phyloP scores from a whole-genome alignment of 2,888 invertebrate species.

The Aspidiotus destructor region DNA sequence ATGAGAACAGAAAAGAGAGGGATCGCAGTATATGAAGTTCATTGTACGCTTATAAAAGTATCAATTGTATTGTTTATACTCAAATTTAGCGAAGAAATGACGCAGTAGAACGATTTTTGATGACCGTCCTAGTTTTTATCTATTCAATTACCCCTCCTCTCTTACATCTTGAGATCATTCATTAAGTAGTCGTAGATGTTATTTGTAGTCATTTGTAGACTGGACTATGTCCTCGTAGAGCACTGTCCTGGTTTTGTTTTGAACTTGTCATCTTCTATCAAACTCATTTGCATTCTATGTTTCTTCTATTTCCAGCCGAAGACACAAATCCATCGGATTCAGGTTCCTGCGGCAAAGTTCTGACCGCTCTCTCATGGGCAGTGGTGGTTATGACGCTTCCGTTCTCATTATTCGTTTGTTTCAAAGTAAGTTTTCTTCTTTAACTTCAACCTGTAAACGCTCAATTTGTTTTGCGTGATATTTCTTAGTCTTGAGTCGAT shows the following conservation, averaged over 20 bases:
- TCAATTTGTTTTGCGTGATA: too few relatives aligned
- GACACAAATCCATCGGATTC: slow-evolving; percentile 51
- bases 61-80: not conserved
- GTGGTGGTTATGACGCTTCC: slow-evolving; percentile 71
- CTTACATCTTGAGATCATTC: too few relatives aligned
- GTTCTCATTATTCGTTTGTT: slow-evolving; percentile 72
- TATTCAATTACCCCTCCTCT: too few relatives aligned
- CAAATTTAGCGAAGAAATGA: too few relatives aligned
- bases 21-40: not conserved
- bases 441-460: too few relatives aligned
- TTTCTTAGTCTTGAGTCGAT: too few relatives aligned
- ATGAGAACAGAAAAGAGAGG: not conserved
- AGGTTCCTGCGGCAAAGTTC: slow-evolving; percentile 71
- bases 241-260: not conserved
- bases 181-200: too few relatives aligned
- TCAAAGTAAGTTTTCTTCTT: slow-evolving; percentile 56
- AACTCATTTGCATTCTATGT: not conserved
- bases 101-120: too few relatives aligned
- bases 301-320: slow-evolving; percentile 47
- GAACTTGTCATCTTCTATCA: too few relatives aligned
- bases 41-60: not conserved
- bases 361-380: slow-evolving; percentile 72
- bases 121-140: too few relatives aligned
- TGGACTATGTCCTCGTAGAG: too few relatives aligned
- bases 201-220: too few relatives aligned